Conservation (phyloP, 2,113 vertebrate species). For the Indri indri region DNA sequence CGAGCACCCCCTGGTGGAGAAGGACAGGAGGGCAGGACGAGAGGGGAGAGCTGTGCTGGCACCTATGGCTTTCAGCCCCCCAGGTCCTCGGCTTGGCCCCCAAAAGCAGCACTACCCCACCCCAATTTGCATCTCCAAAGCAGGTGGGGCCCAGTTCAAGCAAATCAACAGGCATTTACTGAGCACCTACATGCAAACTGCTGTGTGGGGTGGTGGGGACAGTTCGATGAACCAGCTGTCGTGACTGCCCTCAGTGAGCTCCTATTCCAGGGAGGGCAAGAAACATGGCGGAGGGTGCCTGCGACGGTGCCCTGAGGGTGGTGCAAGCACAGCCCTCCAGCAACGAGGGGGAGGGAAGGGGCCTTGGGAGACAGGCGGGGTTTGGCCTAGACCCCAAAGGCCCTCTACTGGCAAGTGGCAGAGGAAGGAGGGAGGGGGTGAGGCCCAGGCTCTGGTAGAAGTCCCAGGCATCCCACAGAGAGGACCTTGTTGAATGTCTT, state of each 20-base stretch:
- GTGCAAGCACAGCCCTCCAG: background rate
- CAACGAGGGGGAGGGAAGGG: background rate
- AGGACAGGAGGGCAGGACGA: background rate
- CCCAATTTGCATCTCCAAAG: background rate
- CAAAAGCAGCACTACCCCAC: background rate
- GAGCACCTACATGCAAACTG: background rate
- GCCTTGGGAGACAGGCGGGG: background rate
- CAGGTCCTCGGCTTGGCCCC: background rate
- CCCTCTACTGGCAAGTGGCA: background rate
- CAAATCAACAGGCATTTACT: background rate
- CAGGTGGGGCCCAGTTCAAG: background rate
- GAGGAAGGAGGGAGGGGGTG: background rate
- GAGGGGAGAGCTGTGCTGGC: background rate
- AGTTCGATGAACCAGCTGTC: background rate
- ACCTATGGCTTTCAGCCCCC: background rate
- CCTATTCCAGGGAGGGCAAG: background rate
- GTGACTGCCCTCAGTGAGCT: background rate
- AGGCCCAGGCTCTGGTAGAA: background rate
- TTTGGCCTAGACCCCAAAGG: background rate
- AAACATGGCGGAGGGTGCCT: background rate
- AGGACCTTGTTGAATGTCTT: background rate
- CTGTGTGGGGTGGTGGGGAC: background rate
- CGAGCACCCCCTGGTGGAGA: conserved; percentile 63
- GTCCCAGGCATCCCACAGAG: background rate
- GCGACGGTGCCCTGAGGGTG: background rate